phyloP scores from a whole-genome alignment of 2,113 vertebrate genomes.

The Melierax canorus region DNA sequence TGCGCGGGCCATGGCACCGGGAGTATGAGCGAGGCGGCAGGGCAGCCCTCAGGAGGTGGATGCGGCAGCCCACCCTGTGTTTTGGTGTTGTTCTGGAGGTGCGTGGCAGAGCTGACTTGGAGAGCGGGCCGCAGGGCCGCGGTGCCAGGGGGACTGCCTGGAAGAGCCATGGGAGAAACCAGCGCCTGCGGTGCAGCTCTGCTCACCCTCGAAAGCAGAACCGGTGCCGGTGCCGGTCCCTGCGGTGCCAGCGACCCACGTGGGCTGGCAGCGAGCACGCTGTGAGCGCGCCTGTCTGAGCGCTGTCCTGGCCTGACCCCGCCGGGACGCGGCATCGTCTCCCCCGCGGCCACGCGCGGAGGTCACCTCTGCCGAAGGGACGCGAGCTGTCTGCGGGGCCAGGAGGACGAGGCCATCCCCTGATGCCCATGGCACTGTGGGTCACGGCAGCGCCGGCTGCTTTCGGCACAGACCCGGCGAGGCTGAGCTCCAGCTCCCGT shows the following conservation, averaged over 20 bases:
- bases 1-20: rapidly evolving
- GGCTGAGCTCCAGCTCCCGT: neutral
- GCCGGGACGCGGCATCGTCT: neutral
- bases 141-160: rapidly evolving
- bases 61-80: rapidly evolving
- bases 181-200: neutral
- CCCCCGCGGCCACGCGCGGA: neutral
- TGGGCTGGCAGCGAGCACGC: neutral
- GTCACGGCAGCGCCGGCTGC: rapidly evolving
- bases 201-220: neutral
- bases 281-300: rapidly evolving
- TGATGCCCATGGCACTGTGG: neutral
- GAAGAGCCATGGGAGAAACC: rapidly evolving
- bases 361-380: neutral
- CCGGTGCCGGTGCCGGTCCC: neutral
- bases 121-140: rapidly evolving
- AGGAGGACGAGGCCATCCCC: neutral
- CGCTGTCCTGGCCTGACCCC: slow-evolving; percentile 15
- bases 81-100: neutral
- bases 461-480: rapidly evolving
- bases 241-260: neutral
- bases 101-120: neutral
- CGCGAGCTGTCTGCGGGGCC: neutral
- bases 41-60: neutral
- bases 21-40: rapidly evolving